Evolutionary conservation across 1,140 invertebrate genomes (phyloP).

Genomic region (Phymorhynchus buccinoides): DNA sequence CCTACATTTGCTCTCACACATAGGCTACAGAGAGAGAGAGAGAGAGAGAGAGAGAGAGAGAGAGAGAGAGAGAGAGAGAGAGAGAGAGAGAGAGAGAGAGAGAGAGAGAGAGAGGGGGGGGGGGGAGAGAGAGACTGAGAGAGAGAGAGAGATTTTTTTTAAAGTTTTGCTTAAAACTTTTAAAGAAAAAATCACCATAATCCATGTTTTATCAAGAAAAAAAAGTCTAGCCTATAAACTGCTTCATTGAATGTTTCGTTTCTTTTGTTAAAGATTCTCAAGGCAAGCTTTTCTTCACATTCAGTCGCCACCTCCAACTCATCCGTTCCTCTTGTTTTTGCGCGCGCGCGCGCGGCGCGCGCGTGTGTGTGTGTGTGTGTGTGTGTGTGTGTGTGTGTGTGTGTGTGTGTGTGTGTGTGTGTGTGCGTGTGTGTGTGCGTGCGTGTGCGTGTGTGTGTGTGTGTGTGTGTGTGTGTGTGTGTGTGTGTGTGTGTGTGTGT

Average conservation of each 20-base stretch:
- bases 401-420: not conserved
- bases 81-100: too few relatives aligned
- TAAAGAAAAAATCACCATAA: too few relatives aligned
- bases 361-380: not conserved
- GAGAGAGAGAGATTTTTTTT: not conserved
- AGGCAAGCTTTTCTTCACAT: not conserved
- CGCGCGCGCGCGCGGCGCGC: not conserved
- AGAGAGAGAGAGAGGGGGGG: too few relatives aligned
- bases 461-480: conserved; percentile 6
- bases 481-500: conserved; percentile 13
- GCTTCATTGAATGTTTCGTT: not conserved
- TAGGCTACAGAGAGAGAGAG: not conserved
- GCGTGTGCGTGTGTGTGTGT: not conserved
- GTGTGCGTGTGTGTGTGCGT: not conserved
- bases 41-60: too few relatives aligned
- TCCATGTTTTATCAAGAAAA: too few relatives aligned
- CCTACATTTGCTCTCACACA: not conserved
- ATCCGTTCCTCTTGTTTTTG: not conserved
- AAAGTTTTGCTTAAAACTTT: too few relatives aligned
- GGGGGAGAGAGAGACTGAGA: not conserved
- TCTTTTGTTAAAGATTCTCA: not conserved
- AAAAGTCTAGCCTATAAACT: too few relatives aligned
- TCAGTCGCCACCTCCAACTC: not conserved
- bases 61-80: too few relatives aligned
- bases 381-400: conserved; percentile 6